A percentile compares a stretch with the other conserved stretches of the same genome.
Conservation (phyloP, 2,888 invertebrate genomes). For the Tenodera sinensis region DNA sequence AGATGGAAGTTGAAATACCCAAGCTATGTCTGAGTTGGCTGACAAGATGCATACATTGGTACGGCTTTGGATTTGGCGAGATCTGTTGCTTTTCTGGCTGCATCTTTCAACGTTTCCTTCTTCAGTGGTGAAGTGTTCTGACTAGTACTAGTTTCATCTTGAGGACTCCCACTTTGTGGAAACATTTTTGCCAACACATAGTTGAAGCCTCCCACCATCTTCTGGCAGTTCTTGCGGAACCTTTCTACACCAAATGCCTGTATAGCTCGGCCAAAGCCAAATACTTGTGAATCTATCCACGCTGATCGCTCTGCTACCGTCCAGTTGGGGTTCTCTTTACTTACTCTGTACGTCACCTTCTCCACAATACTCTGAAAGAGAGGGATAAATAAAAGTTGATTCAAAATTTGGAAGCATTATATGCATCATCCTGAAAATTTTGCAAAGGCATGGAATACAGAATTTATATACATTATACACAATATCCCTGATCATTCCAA, state of each 20-base stretch:
- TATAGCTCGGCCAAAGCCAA: constrained; percentile 83
- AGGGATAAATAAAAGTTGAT: background rate
- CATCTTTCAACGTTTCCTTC: constrained; percentile 66
- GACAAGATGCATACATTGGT: constrained; percentile 45
- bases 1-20: background rate
- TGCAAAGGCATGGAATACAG: too few relatives aligned
- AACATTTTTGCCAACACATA: constrained; percentile 73
- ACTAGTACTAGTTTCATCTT: constrained; percentile 33
- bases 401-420: too few relatives aligned
- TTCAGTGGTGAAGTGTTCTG: constrained; percentile 37
- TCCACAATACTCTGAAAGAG: constrained; percentile 77
- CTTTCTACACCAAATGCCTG: constrained; percentile 86
- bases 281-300: constrained; percentile 86
- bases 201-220: constrained; percentile 84
- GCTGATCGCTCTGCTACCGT: constrained; percentile 79
- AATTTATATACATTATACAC: too few relatives aligned
- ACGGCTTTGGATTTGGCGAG: constrained; percentile 63
- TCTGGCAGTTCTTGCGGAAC: constrained; percentile 79
- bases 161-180: constrained; percentile 47
- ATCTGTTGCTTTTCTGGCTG: constrained; percentile 76
- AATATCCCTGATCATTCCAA: too few relatives aligned
- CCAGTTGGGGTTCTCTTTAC: constrained; percentile 64
- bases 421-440: too few relatives aligned
- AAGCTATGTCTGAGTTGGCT: constrained; percentile 42
- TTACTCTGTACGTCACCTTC: constrained; percentile 77